phyloP scores from a whole-genome alignment of 2,113 vertebrate species.

The Callorhinus ursinus region DNA sequence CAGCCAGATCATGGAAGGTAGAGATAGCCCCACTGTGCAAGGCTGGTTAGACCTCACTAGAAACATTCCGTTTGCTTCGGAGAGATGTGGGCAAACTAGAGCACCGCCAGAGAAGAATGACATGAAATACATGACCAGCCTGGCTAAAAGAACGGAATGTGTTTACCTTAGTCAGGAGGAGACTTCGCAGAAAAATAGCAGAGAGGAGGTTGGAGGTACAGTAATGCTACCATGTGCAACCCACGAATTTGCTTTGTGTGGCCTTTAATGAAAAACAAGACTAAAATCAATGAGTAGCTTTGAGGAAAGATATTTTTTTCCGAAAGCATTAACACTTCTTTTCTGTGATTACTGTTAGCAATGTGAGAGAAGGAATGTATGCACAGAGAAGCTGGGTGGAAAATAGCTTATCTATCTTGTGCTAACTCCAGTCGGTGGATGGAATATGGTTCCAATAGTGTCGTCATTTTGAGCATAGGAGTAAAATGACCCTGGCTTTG shows the following conservation, averaged over 20 bases:
- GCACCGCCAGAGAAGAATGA: neutral
- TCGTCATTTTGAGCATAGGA: neutral
- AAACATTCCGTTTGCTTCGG: neutral
- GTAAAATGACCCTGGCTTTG: neutral
- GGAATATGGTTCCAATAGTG: neutral
- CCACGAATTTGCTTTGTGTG: neutral
- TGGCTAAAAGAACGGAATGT: neutral
- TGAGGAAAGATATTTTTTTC: neutral
- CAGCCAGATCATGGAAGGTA: neutral
- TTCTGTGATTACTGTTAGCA: neutral
- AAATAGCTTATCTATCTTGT: neutral
- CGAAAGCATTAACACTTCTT: neutral
- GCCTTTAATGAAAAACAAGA: neutral
- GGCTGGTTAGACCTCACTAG: neutral
- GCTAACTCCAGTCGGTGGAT: neutral
- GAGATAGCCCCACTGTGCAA: rapidly evolving
- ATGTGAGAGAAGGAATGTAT: neutral
- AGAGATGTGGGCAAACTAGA: neutral
- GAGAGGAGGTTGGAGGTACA: neutral
- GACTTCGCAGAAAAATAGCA: neutral
- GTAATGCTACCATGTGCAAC: neutral
- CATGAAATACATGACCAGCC: neutral
- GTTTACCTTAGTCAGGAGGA: neutral
- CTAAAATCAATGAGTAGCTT: neutral
- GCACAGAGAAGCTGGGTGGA: neutral